Conservation (phyloP, 1,140 invertebrate species). For the Drosophila paulistorum region DNA sequence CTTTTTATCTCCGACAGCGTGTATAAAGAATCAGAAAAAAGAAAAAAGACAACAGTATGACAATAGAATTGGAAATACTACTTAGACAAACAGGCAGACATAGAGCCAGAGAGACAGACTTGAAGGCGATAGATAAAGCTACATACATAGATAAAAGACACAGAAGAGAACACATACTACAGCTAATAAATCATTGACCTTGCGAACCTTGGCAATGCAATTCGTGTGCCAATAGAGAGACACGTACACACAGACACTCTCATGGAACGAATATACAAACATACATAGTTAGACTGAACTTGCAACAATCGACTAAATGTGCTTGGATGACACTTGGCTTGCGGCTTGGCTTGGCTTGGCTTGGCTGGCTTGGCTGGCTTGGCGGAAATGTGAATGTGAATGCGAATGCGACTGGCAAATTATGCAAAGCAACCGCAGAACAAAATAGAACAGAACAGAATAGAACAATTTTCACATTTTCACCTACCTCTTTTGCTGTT, state of each 20-base stretch:
- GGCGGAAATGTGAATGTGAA: slow-evolving; percentile 31
- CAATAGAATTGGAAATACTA: slow-evolving; percentile 19
- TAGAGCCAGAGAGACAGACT: slow-evolving; percentile 10
- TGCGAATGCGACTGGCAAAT: slow-evolving; percentile 51
- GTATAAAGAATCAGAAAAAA: slow-evolving; percentile 19
- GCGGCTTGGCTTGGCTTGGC: not conserved
- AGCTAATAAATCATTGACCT: slow-evolving; percentile 80
- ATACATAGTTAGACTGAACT: slow-evolving; percentile 8
- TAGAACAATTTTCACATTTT: slow-evolving; percentile 75
- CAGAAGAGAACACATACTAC: slow-evolving; percentile 20
- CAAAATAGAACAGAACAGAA: slow-evolving; percentile 50
- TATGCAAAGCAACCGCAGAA: slow-evolving; percentile 60
- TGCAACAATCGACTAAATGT: slow-evolving; percentile 23
- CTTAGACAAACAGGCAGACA: slow-evolving; percentile 11
- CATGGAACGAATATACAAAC: slow-evolving; percentile 1
- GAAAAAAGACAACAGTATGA: not conserved
- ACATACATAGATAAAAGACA: slow-evolving; percentile 24
- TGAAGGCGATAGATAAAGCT: slow-evolving; percentile 29
- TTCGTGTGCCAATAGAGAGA: slow-evolving; percentile 14
- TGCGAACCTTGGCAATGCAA: slow-evolving; percentile 70
- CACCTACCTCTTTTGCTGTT: slow-evolving; percentile 32
- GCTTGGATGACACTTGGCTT: slow-evolving; percentile 38
- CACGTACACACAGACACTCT: not conserved
- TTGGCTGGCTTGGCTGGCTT: not conserved
- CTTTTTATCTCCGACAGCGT: slow-evolving; percentile 59